Percentiles rank a stretch among this genome's conserved stretches.
Conservation (phyloP, 2,888 invertebrate genomes). For the Macaria notata region DNA sequence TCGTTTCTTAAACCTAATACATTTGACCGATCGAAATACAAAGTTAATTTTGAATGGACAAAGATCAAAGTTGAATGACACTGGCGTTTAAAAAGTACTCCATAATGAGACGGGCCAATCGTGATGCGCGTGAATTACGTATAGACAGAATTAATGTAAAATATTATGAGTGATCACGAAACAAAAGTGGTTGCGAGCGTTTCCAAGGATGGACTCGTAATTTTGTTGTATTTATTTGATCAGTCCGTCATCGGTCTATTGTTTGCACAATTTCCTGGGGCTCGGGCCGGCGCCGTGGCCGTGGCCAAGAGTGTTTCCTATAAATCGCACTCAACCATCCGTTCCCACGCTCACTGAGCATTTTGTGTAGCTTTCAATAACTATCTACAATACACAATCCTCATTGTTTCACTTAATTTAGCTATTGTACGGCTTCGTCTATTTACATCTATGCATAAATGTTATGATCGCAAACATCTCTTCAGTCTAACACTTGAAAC, state of each 20-base stretch:
- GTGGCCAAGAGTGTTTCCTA: constrained; percentile 55
- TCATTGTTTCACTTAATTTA: constrained; percentile 79
- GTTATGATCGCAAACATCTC: constrained; percentile 47
- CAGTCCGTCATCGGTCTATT: constrained; percentile 43
- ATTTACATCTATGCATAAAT: constrained; percentile 69
- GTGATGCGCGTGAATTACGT: constrained; percentile 62
- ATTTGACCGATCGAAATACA: constrained; percentile 68
- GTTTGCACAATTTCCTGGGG: constrained; percentile 55
- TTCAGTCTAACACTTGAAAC: constrained; percentile 11
- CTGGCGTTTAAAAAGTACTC: constrained; percentile 51
- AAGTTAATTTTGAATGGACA: constrained; percentile 64
- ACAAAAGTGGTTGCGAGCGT: constrained; percentile 27
- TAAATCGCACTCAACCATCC: constrained; percentile 59
- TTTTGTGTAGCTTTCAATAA: constrained; percentile 71
- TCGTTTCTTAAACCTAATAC: constrained; percentile 52
- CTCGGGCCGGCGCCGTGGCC: constrained; percentile 54
- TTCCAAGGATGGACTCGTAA: constrained; percentile 25
- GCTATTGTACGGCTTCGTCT: constrained; percentile 71
- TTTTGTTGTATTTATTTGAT: constrained; percentile 28
- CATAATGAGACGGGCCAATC: constrained; percentile 58
- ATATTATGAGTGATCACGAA: constrained; percentile 30
- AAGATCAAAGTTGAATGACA: constrained; percentile 81
- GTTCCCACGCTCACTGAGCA: constrained; percentile 74
- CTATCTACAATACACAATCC: constrained; percentile 70
- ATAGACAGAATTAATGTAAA: constrained; percentile 26